Evolutionary conservation across 2,113 vertebrate species (phyloP), one percentile per base, ranked within the genome.

Genomic region (Ceuthmochares aereus): DNA sequence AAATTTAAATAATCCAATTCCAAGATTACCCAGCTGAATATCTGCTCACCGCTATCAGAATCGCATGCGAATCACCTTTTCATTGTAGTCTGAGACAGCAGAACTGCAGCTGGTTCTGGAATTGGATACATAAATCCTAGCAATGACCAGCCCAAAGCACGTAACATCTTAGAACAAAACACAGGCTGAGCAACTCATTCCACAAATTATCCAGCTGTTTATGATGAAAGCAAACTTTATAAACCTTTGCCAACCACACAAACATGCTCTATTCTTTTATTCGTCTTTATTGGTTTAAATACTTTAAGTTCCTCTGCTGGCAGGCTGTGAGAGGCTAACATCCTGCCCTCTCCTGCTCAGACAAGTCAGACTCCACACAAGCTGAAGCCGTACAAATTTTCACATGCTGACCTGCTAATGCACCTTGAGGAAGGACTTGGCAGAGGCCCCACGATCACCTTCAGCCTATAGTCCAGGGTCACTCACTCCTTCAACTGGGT

Each of bases 391-490:
- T 13, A 42, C 36, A 55, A 8, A 79, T 37, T 60, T 43, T 4
- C 14, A 74, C 14, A 1, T 62, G 84, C 91, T 96, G 94, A 95
- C 87, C 91, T 94, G 91, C 6, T 1, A 56, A 27, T 59, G 85
- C 72, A 85, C 32, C 79, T 95, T 85, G 80, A 77, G 73, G 75
- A 93, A 95, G 75, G 72, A 95, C 68, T 55, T 86, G 75, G 76
- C 79, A 95, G 79, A 93, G 64, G 43, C 87, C 90, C 54, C 90
- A 79, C 2, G 12, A 80, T 69, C 91, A 84, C 89, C 93, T 96
- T 95, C 91, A 93, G 93, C 78, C 94, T 87, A 89, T 84, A 0
- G 17, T 88, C 94, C 93, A 64, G 25, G 47, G 21, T 29, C 76
- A 63, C 60, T 94, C 75, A 94, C 8, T 92, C 56, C 79, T 93